Conservation (phyloP, 30 jellyfish, hydroid and myxozoan species). For the Haliclystus octoradiatus region DNA sequence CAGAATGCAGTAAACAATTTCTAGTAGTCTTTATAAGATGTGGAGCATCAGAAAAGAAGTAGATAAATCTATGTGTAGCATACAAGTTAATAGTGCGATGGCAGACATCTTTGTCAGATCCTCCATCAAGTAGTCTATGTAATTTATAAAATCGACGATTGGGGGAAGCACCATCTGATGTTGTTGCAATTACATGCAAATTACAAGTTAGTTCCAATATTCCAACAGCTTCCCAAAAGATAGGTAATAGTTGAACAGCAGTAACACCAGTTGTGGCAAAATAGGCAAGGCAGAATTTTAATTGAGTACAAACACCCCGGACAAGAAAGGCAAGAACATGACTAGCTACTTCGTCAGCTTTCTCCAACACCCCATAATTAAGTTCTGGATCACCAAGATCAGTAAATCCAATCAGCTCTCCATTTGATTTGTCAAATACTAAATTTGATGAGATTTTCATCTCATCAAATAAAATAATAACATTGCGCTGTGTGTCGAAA, state of each 20-base stretch:
- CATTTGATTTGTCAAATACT: conserved; percentile 31
- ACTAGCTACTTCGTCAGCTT: conserved; percentile 22
- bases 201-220: conserved; percentile 29
- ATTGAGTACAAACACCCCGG: conserved; percentile 34
- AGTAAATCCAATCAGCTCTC: conserved; percentile 27
- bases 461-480: no score
- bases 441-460: conserved; percentile 27
- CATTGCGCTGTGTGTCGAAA: conserved; percentile 27
- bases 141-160: conserved; percentile 18
- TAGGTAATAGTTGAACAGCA: conserved; percentile 35
- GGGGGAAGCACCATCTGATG: no score
- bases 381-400: conserved; percentile 40
- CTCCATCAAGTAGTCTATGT: no score
- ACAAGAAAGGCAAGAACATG: conserved; percentile 38
- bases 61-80: no score
- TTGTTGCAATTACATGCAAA: no score
- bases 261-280: conserved; percentile 25
- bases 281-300: conserved; percentile 26
- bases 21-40: no score
- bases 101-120: no score
- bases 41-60: no score
- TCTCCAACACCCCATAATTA: conserved; percentile 16
- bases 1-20: no score
- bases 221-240: conserved; percentile 36
- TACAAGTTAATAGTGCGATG: no score